These are phyloP conservation scores for Drosophila glabriapex DNA, from an alignment of 2,888 invertebrate genomes.

Conservation along the genomic window DNA sequence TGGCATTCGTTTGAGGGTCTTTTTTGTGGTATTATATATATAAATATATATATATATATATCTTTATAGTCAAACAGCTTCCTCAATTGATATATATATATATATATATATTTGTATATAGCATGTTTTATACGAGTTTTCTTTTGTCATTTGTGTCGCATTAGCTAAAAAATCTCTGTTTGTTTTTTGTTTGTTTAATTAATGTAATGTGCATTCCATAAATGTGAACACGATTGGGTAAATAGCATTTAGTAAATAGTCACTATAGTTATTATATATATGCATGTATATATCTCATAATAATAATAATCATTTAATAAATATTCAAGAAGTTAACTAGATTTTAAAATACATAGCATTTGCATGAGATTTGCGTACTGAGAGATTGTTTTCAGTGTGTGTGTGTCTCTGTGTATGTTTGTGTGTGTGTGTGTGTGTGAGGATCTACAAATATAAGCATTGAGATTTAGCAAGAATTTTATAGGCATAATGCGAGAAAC, in stretches of 20 bases:
- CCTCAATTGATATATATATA: slow-evolving; percentile 41
- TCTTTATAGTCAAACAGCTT: slow-evolving; percentile 29
- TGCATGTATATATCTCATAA: slow-evolving; percentile 24
- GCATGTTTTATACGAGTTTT: background rate
- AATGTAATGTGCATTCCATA: slow-evolving; percentile 59
- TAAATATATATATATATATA: slow-evolving; percentile 12
- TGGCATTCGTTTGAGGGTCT: slow-evolving; percentile 3
- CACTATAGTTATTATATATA: slow-evolving; percentile 69
- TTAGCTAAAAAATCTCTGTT: slow-evolving; percentile 16
- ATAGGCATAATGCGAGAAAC: slow-evolving; percentile 61
- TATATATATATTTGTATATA: slow-evolving; percentile 12
- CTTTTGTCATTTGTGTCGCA: slow-evolving; percentile 3
- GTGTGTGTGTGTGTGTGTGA: slow-evolving; percentile 13
- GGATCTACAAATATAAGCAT: slow-evolving; percentile 48
- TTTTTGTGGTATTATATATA: slow-evolving; percentile 3
- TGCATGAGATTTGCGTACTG: slow-evolving; percentile 46
- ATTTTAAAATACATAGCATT: slow-evolving; percentile 60
- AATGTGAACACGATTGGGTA: slow-evolving; percentile 72
- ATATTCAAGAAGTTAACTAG: slow-evolving; percentile 76
- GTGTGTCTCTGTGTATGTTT: slow-evolving; percentile 10
- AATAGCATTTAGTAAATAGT: slow-evolving; percentile 69
- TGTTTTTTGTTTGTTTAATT: slow-evolving; percentile 35
- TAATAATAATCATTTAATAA: slow-evolving; percentile 54
- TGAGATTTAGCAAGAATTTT: slow-evolving; percentile 48
- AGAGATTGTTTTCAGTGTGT: slow-evolving; percentile 45